These are phyloP conservation scores for Platypus cylindrus DNA, from an alignment of 2,888 invertebrate genomes.

Conservation along the genomic window DNA sequence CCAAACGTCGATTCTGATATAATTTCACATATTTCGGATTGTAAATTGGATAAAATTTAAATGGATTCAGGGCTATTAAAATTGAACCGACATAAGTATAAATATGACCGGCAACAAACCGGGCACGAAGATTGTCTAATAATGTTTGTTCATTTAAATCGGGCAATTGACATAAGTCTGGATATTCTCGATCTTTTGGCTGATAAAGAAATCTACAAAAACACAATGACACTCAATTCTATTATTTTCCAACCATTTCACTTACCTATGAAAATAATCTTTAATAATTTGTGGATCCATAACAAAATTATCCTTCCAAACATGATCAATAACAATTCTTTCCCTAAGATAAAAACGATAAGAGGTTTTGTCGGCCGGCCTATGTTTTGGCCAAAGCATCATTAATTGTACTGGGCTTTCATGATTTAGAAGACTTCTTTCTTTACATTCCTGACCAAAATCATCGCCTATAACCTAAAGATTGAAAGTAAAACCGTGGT, in stretches of 20 bases:
- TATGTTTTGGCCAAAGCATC: slow-evolving; percentile 65
- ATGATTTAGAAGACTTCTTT: slow-evolving; percentile 68
- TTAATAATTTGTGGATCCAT: slow-evolving; percentile 86
- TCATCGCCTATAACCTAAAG: slow-evolving; percentile 54
- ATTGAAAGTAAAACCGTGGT: neutral
- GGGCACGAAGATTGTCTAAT: slow-evolving; percentile 75
- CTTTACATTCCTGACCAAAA: slow-evolving; percentile 83
- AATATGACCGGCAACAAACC: slow-evolving; percentile 85
- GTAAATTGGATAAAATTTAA: slow-evolving; percentile 93
- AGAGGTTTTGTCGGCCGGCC: slow-evolving; percentile 41
- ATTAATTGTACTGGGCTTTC: slow-evolving; percentile 74
- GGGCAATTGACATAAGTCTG: slow-evolving; percentile 89
- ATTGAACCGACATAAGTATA: slow-evolving; percentile 95
- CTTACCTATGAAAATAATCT: slow-evolving; percentile 63
- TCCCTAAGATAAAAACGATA: slow-evolving; percentile 77
- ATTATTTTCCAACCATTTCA: neutral
- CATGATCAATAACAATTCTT: slow-evolving; percentile 62
- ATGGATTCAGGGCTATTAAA: slow-evolving; percentile 87
- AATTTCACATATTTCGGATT: slow-evolving; percentile 94
- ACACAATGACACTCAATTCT: neutral
- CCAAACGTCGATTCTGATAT: slow-evolving; percentile 84
- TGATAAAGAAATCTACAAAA: slow-evolving; percentile 66
- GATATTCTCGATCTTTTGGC: slow-evolving; percentile 87
- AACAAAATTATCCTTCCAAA: slow-evolving; percentile 79
- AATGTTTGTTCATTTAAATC: slow-evolving; percentile 90